Evolutionary conservation across 1,140 invertebrate genomes (phyloP).

Genomic region (Meloidogyne chitwoodi): DNA sequence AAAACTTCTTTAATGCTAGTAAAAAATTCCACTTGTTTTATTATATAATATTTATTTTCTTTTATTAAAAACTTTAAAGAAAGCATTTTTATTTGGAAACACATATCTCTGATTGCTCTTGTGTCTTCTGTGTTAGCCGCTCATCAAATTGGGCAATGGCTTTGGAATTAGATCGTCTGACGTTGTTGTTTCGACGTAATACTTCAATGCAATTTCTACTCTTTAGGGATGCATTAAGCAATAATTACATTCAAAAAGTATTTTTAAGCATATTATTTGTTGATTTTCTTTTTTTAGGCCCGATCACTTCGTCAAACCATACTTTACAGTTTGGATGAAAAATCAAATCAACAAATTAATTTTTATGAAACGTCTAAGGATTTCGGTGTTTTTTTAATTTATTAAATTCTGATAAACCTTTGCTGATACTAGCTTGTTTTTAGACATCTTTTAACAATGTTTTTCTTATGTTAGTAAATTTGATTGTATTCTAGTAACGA

Average conservation of each 20-base stretch:
- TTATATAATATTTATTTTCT: not conserved
- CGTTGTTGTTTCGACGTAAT: not conserved
- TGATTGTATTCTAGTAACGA: no score
- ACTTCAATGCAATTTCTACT: slow-evolving; percentile 1
- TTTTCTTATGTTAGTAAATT: no score
- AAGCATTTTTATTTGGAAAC: not conserved
- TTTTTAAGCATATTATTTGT: not conserved
- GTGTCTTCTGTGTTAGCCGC: slow-evolving; percentile 1
- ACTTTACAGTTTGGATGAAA: no score
- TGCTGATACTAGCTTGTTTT: no score
- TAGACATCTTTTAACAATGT: no score
- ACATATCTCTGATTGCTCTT: slow-evolving; percentile 1
- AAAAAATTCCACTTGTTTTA: no score
- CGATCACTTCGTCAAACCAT: not conserved
- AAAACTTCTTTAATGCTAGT: no score
- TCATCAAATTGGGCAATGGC: not conserved
- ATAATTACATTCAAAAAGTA: not conserved
- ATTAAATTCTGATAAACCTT: no score
- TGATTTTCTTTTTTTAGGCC: not conserved
- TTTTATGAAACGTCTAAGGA: no score
- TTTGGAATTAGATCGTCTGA: not conserved
- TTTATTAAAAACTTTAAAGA: not conserved
- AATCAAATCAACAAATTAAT: no score
- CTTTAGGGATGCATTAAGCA: not conserved
- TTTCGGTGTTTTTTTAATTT: no score